Evolutionary conservation across 2,888 invertebrate species (phyloP).

Genomic region (Tetranychus piercei): DNA sequence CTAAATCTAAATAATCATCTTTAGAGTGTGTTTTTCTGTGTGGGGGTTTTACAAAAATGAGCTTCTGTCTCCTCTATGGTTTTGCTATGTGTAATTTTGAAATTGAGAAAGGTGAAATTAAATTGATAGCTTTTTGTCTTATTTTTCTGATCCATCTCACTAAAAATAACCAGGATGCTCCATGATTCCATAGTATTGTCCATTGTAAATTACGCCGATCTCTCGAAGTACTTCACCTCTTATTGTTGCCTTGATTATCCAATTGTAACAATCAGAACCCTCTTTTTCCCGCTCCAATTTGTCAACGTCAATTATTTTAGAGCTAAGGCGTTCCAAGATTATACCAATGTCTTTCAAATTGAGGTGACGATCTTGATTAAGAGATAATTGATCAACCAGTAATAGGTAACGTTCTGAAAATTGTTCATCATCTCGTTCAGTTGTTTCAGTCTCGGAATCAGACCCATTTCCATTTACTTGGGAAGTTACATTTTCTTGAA

Average conservation of each 20-base stretch:
- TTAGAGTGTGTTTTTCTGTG: too few relatives aligned
- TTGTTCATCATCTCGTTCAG: constrained; percentile 53
- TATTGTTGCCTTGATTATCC: constrained; percentile 89
- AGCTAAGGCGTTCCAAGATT: constrained; percentile 72
- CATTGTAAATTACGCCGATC: constrained; percentile 80
- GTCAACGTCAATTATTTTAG: constrained; percentile 82
- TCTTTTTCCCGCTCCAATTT: constrained; percentile 74
- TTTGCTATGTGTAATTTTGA: too few relatives aligned
- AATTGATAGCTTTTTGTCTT: background rate
- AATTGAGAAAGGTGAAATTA: too few relatives aligned
- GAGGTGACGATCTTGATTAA: constrained; percentile 74
- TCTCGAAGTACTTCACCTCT: constrained; percentile 74
- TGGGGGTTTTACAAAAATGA: too few relatives aligned
- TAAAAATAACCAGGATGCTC: constrained; percentile 67
- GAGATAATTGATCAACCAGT: constrained; percentile 75
- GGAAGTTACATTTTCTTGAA: background rate
- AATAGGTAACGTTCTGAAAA: constrained; percentile 79
- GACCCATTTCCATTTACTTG: constrained; percentile 36
- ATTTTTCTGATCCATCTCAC: background rate
- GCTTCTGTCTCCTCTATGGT: too few relatives aligned
- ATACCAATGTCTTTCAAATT: constrained; percentile 88
- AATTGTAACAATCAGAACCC: constrained; percentile 81
- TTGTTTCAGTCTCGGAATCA: constrained; percentile 69
- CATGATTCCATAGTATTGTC: constrained; percentile 82
- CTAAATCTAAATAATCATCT: too few relatives aligned